A percentile compares a stretch with the other conserved stretches of the same genome.
Conservation (phyloP, 30 jellyfish, hydroid and myxozoan genomes). For the Phacellophora camtschatica region DNA sequence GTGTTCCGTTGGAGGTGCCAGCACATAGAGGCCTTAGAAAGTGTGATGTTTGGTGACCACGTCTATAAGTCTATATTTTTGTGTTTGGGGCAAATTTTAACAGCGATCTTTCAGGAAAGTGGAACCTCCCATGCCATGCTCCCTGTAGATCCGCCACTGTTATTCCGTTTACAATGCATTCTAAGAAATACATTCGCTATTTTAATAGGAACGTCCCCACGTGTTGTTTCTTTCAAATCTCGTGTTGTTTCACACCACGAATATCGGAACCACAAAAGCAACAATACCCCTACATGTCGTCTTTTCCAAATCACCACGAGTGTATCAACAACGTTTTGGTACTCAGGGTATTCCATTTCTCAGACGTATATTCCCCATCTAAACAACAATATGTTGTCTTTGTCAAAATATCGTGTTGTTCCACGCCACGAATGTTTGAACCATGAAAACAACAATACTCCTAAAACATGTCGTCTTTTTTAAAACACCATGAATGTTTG, state of each 20-base stretch:
- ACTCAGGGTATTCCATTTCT: constrained; percentile 60
- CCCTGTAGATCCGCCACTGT: too few relatives aligned
- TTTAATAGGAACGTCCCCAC: constrained; percentile 69
- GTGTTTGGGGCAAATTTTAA: too few relatives aligned
- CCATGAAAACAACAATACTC: too few relatives aligned
- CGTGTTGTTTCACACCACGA: constrained; percentile 73
- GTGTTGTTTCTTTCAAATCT: constrained; percentile 42
- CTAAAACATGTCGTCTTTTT: too few relatives aligned
- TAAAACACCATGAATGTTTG: too few relatives aligned
- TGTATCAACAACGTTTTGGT: too few relatives aligned
- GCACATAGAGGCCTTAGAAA: too few relatives aligned
- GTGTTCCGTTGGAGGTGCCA: too few relatives aligned
- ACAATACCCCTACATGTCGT: neutral
- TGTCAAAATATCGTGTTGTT: constrained; percentile 54
- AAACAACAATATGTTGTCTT: constrained; percentile 51
- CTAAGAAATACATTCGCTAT: neutral
- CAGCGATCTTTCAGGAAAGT: too few relatives aligned
- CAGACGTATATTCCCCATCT: neutral
- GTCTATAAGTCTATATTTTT: too few relatives aligned
- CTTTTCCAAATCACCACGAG: neutral
- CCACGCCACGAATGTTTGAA: constrained; percentile 66
- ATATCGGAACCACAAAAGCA: neutral
- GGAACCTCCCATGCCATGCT: too few relatives aligned
- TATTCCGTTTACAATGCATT: neutral
- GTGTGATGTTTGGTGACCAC: too few relatives aligned